phyloP scores from a whole-genome alignment of 2,888 invertebrate species.

The Leucania comma region DNA sequence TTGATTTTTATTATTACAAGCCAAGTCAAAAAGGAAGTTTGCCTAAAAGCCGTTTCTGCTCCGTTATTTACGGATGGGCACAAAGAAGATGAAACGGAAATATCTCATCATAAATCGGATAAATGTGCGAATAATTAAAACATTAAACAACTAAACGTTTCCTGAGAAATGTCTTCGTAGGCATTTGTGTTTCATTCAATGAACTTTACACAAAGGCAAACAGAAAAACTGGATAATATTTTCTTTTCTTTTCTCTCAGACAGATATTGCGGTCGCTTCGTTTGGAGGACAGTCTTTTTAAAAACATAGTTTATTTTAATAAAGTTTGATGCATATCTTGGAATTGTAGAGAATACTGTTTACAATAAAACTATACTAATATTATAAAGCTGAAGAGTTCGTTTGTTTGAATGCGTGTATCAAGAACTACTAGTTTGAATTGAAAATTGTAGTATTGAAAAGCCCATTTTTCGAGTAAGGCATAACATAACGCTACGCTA shows the following conservation, averaged over 20 bases:
- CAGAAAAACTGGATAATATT: constrained; percentile 26
- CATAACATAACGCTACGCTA: no score
- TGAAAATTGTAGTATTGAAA: no score
- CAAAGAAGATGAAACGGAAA: constrained; percentile 31
- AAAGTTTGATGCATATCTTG: constrained; percentile 23
- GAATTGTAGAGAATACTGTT: constrained; percentile 24
- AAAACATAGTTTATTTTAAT: constrained; percentile 44
- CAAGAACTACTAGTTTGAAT: no score
- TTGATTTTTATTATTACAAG: constrained; percentile 69
- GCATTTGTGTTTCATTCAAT: constrained; percentile 34
- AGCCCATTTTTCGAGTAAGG: no score
- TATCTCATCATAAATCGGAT: constrained; percentile 19
- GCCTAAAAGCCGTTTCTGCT: constrained; percentile 27
- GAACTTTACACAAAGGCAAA: constrained; percentile 30
- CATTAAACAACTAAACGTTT: constrained; percentile 21
- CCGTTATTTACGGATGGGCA: constrained; percentile 30
- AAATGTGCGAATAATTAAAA: constrained; percentile 38
- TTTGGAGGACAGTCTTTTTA: constrained; percentile 39
- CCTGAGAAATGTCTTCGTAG: constrained; percentile 13
- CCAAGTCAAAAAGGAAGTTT: constrained; percentile 46
- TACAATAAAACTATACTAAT: background rate
- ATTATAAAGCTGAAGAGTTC: no score
- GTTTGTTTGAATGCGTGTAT: no score
- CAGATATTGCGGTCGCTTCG: constrained; percentile 52
- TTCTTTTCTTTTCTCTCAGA: constrained; percentile 33